Evolutionary conservation across 2,888 invertebrate genomes (phyloP).

Genomic region (Brenthis daphne): DNA sequence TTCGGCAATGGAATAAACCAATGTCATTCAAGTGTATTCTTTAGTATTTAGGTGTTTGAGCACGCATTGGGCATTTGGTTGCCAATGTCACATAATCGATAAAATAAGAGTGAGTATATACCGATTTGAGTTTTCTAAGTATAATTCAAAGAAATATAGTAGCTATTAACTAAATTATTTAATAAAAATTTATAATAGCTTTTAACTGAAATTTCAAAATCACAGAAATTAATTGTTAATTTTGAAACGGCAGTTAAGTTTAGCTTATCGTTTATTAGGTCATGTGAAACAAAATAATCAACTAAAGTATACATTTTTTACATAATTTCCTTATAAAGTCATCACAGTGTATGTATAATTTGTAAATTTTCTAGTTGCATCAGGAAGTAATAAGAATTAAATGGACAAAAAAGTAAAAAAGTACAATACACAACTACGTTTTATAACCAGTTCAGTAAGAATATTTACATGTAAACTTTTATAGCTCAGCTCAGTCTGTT

Average conservation of each 20-base stretch:
- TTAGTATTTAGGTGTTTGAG: no score
- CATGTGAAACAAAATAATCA: conserved; percentile 24
- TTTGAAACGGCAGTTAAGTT: conserved; percentile 3
- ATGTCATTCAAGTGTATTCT: no score
- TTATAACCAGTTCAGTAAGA: no score
- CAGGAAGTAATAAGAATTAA: conserved; percentile 12
- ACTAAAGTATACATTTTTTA: conserved; percentile 17
- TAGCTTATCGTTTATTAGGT: conserved; percentile 7
- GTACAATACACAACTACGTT: no score
- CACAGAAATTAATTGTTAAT: not conserved
- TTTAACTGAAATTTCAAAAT: not conserved
- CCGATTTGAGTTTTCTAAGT: not conserved
- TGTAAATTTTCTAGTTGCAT: conserved; percentile 21
- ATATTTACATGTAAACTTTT: no score
- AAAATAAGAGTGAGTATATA: no score
- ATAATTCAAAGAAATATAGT: not conserved
- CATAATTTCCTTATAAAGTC: conserved; percentile 21
- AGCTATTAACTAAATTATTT: no score
- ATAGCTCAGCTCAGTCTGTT: no score
- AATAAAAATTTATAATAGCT: not conserved
- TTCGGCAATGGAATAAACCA: no score
- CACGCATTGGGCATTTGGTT: no score
- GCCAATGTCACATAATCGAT: no score
- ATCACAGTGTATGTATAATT: conserved; percentile 18
- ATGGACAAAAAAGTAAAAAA: not conserved